These are phyloP conservation scores for Synaphobranchus kaupii DNA, from an alignment of 2,797 vertebrate genomes.

Conservation along the genomic window DNA sequence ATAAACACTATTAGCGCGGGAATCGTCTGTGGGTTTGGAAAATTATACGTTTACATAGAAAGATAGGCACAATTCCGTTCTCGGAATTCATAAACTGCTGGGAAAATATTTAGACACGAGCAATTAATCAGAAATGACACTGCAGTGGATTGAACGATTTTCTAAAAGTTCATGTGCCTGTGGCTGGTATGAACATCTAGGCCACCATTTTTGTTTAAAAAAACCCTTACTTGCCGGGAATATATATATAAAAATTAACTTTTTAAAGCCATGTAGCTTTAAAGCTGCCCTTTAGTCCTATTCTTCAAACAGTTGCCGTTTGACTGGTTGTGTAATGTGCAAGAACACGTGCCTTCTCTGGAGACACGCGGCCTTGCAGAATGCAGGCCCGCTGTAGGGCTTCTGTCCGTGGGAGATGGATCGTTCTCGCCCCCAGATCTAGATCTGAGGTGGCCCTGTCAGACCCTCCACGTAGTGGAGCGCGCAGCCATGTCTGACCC, in stretches of 20 bases:
- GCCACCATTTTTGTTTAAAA: background rate
- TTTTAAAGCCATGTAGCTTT: background rate
- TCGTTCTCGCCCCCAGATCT: conserved; percentile 20
- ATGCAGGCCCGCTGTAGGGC: conserved; percentile 10
- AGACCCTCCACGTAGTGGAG: conserved; percentile 28
- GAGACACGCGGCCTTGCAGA: background rate
- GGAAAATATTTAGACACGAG: background rate
- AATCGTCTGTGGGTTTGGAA: background rate
- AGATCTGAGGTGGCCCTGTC: conserved; percentile 28
- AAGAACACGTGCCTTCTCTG: background rate
- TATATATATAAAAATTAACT: background rate
- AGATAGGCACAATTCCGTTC: background rate
- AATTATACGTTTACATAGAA: background rate
- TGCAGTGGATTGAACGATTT: background rate
- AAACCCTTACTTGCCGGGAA: background rate
- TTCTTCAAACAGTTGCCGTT: background rate
- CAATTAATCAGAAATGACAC: background rate
- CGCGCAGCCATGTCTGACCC: conserved; percentile 12
- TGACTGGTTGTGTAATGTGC: background rate
- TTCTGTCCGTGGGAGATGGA: conserved; percentile 19
- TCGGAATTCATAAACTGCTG: background rate
- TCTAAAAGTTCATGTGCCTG: background rate
- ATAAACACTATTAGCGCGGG: background rate
- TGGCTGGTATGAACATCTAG: background rate
- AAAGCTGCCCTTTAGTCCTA: background rate